Conservation (phyloP, 2,797 vertebrate species). For the Coluber constrictor region DNA sequence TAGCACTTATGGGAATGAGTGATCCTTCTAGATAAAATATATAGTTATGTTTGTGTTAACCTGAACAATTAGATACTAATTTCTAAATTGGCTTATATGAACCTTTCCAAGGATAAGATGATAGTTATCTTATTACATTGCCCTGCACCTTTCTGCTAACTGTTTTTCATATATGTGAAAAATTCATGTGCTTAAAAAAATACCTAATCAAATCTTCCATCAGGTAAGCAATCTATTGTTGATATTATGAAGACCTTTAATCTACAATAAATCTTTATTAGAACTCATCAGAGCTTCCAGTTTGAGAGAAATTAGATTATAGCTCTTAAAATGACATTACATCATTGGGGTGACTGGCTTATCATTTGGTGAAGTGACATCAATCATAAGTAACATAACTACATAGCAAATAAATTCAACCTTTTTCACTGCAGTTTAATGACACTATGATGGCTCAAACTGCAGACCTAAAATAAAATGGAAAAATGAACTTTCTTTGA, state of each 20-base stretch:
- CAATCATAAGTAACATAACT: slow-evolving; percentile 96
- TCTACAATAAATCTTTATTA: slow-evolving; percentile 99
- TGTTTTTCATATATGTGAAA: slow-evolving; percentile 60
- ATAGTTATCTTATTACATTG: slow-evolving; percentile 43
- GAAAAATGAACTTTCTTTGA: slow-evolving; percentile 82
- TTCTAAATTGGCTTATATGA: slow-evolving; percentile 46
- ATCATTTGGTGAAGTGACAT: slow-evolving; percentile 96
- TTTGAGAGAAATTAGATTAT: slow-evolving; percentile 97
- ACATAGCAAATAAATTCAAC: slow-evolving; percentile 95
- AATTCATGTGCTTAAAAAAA: slow-evolving; percentile 66
- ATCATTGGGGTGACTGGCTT: slow-evolving; percentile 99
- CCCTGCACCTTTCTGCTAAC: slow-evolving; percentile 63
- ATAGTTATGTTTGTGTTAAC: slow-evolving; percentile 38
- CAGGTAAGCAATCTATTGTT: slow-evolving; percentile 96
- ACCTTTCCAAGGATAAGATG: slow-evolving; percentile 37
- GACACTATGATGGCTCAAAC: slow-evolving; percentile 89
- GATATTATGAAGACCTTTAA: slow-evolving; percentile 95
- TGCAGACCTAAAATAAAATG: slow-evolving; percentile 83
- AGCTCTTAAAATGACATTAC: slow-evolving; percentile 99
- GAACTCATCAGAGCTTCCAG: slow-evolving; percentile 90
- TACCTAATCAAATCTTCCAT: slow-evolving; percentile 74
- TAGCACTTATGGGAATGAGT: slow-evolving; percentile 7
- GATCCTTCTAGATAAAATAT: slow-evolving; percentile 51
- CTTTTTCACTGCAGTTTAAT: slow-evolving; percentile 81
- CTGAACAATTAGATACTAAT: slow-evolving; percentile 47